Evolutionary conservation across 2,113 vertebrate genomes (phyloP).

Genomic region (Rallus limicola): DNA sequence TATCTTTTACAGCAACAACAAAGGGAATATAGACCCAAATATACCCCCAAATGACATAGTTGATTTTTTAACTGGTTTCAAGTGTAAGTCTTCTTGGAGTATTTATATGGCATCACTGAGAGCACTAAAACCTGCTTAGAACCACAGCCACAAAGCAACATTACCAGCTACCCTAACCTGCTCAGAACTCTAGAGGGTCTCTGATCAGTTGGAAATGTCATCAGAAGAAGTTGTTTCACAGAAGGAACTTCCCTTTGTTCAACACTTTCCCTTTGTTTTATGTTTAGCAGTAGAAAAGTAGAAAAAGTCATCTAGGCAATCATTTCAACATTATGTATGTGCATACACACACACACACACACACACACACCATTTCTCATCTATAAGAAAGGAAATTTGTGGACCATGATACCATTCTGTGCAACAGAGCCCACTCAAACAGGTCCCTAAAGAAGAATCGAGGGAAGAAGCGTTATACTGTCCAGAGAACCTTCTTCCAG

Average conservation of each 20-base stretch:
- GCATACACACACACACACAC: no score
- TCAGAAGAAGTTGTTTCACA: neutral
- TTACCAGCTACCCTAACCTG: neutral
- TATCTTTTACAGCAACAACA: slow-evolving; percentile 50
- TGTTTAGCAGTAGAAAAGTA: neutral
- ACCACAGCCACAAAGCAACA: neutral
- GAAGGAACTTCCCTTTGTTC: neutral
- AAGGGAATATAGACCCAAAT: slow-evolving; percentile 29
- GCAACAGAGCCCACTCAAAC: neutral
- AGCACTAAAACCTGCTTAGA: slow-evolving; percentile 22
- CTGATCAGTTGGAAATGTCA: neutral
- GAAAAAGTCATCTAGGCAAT: neutral
- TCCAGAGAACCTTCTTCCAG: neutral
- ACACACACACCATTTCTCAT: neutral
- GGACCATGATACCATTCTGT: neutral
- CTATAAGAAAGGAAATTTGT: neutral
- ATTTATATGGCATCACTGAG: neutral
- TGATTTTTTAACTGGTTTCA: slow-evolving; percentile 29
- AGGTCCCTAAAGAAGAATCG: neutral
- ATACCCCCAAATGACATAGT: neutral
- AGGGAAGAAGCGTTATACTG: neutral
- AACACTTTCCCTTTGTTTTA: neutral
- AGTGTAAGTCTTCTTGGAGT: slow-evolving; percentile 18
- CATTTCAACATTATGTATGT: neutral
- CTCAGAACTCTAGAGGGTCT: neutral